phyloP scores from a whole-genome alignment of 2,797 vertebrate species.

The Bradypodion pumilum region DNA sequence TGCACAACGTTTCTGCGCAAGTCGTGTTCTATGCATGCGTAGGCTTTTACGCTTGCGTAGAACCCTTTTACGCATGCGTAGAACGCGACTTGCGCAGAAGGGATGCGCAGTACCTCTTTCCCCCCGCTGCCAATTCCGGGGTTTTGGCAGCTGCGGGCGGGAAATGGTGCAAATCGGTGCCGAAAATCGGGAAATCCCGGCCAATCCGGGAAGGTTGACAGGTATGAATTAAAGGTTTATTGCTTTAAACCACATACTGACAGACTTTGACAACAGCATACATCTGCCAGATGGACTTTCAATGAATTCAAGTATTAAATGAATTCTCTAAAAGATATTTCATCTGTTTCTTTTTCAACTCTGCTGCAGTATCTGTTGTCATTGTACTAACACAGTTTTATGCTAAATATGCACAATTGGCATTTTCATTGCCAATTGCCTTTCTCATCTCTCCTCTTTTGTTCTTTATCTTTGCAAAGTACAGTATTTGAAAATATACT shows the following conservation, averaged over 20 bases:
- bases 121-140: too few species aligned
- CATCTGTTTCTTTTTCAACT: conserved; percentile 3
- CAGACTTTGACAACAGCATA: neutral
- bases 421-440: neutral
- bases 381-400: neutral
- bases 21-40: too few species aligned
- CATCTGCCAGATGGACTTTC: neutral
- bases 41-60: too few species aligned
- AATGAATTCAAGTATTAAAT: conserved; percentile 8
- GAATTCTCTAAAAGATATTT: neutral
- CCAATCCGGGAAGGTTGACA: too few species aligned
- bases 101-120: too few species aligned
- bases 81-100: too few species aligned
- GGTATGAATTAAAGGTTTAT: neutral
- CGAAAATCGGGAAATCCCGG: too few species aligned
- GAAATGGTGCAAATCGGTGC: too few species aligned
- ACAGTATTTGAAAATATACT: conserved; percentile 1
- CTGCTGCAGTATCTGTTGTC: neutral
- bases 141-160: too few species aligned
- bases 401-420: neutral
- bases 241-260: neutral
- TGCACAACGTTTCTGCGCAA: too few species aligned
- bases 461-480: neutral
- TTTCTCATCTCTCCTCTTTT: neutral
- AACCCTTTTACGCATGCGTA: too few species aligned